phyloP scores from a whole-genome alignment of 1,140 invertebrate species.

The Apis laboriosa region DNA sequence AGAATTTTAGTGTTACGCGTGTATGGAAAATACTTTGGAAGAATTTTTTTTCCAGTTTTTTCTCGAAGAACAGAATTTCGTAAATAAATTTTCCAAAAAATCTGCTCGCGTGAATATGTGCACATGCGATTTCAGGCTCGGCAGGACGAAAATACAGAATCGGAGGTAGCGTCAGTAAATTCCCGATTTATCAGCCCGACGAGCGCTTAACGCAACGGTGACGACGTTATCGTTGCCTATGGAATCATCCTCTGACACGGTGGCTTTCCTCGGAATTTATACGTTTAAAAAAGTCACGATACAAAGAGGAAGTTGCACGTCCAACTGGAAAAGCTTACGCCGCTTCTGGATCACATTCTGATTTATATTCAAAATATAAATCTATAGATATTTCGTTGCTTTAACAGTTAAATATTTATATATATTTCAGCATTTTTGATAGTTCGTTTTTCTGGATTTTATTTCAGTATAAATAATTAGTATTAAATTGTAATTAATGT shows the following conservation, averaged over 20 bases:
- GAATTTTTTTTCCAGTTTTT: background rate
- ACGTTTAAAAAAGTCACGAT: slow-evolving; percentile 37
- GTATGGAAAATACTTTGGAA: background rate
- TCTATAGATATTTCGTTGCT: too few species aligned
- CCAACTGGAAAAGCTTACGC: background rate
- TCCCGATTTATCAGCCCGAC: slow-evolving; percentile 63
- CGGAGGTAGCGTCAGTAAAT: slow-evolving; percentile 57
- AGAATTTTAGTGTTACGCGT: too few species aligned
- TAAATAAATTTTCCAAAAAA: slow-evolving; percentile 31
- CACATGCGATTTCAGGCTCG: slow-evolving; percentile 15
- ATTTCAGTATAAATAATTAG: too few species aligned
- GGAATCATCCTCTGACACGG: slow-evolving; percentile 49
- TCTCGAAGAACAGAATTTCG: slow-evolving; percentile 3
- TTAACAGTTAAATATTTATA: too few species aligned
- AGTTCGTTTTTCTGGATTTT: too few species aligned
- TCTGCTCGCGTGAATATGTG: slow-evolving; percentile 29
- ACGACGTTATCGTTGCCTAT: slow-evolving; percentile 57
- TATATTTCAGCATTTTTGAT: too few species aligned
- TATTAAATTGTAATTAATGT: too few species aligned
- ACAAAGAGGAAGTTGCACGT: background rate
- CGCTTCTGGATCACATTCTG: background rate
- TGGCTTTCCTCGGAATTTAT: slow-evolving; percentile 58
- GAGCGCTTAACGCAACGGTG: slow-evolving; percentile 63
- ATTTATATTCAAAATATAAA: background rate
- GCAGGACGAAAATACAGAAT: slow-evolving; percentile 39